These are phyloP conservation scores for Anagyrus pseudococci DNA, from an alignment of 2,888 invertebrate species.

Conservation along the genomic window DNA sequence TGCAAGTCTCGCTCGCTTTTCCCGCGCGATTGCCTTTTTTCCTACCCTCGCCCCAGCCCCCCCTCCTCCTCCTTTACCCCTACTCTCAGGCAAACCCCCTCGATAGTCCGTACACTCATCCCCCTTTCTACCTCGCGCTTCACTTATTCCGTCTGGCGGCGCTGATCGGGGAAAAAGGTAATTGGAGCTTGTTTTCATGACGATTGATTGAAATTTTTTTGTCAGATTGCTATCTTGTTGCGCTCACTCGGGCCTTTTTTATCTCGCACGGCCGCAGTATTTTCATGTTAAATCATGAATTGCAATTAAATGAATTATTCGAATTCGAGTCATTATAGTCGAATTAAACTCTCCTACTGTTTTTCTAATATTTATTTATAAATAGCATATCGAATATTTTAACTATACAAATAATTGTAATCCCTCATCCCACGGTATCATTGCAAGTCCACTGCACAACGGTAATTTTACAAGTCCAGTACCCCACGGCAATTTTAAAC, in stretches of 20 bases:
- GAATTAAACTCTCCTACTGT: not conserved
- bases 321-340: too few species aligned
- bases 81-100: too few species aligned
- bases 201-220: constrained; percentile 1
- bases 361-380: not conserved
- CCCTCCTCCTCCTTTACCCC: not conserved
- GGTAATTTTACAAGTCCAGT: too few species aligned
- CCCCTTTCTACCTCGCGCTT: too few species aligned
- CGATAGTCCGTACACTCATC: too few species aligned
- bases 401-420: too few species aligned
- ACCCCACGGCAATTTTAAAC: too few species aligned
- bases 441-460: too few species aligned
- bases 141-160: not conserved
- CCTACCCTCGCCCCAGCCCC: not conserved
- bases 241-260: not conserved
- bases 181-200: not conserved
- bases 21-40: not conserved
- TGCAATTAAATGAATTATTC: too few species aligned
- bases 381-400: not conserved
- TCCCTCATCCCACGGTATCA: too few species aligned
- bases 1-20: not conserved
- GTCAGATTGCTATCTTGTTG: not conserved
- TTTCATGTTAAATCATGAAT: too few species aligned
- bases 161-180: not conserved
- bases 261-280: not conserved